These are phyloP conservation scores for Sitta europaea DNA, from an alignment of 2,113 vertebrate species.

Conservation along the genomic window DNA sequence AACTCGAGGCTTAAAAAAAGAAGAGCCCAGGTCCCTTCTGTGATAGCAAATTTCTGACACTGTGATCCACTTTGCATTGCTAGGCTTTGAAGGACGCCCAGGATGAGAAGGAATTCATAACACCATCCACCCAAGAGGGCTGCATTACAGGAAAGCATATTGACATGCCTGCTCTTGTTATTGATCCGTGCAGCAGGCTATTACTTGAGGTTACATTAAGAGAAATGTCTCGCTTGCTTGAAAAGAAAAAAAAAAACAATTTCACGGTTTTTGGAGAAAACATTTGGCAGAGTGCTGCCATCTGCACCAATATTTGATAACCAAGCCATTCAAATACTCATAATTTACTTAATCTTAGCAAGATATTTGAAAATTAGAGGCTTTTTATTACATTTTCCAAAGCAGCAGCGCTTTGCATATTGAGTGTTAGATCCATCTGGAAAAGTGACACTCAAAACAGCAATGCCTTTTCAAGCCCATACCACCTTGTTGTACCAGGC, in stretches of 20 bases:
- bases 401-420: neutral
- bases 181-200: neutral
- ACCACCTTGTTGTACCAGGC: neutral
- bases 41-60: neutral
- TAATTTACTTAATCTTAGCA: slow-evolving; percentile 10
- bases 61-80: neutral
- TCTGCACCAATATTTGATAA: slow-evolving; percentile 46
- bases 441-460: neutral
- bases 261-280: slow-evolving; percentile 20
- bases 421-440: neutral
- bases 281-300: slow-evolving; percentile 38
- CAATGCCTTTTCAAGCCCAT: neutral
- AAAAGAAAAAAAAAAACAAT: neutral
- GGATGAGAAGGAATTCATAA: neutral
- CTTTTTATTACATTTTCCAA: neutral
- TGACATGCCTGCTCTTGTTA: slow-evolving; percentile 25
- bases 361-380: slow-evolving; percentile 21
- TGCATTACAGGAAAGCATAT: neutral
- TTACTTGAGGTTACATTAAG: neutral
- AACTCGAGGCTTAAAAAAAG: neutral
- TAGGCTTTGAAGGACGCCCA: neutral
- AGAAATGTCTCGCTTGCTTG: neutral
- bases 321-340: neutral
- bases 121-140: neutral
- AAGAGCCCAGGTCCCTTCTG: neutral